Conservation (phyloP, 2,797 vertebrate species). For the Taenioides sp. region DNA sequence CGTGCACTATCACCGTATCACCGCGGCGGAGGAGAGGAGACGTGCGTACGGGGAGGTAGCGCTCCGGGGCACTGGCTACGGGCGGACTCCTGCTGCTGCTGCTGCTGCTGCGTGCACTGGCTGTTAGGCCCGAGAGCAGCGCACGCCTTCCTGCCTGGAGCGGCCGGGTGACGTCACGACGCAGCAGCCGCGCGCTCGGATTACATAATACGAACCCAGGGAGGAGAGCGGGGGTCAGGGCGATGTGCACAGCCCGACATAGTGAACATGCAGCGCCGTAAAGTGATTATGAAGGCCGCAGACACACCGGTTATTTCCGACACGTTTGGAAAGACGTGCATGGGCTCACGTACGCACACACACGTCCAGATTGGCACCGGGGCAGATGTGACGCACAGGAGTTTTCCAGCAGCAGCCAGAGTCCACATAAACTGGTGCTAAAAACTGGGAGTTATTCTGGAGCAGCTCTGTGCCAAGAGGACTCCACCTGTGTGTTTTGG, state of each 20-base stretch:
- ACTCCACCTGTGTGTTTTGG: too few relatives aligned
- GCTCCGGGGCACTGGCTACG: background rate
- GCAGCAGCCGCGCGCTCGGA: conserved; percentile 11
- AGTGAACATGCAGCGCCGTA: conserved; percentile 1
- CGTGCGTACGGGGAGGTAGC: background rate
- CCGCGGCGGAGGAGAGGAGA: conserved; percentile 2
- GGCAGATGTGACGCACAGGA: conserved; percentile 12
- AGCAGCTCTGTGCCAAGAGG: background rate
- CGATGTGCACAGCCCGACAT: background rate
- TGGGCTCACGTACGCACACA: conserved; percentile 44
- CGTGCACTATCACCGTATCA: conserved; percentile 35
- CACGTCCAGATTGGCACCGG: background rate
- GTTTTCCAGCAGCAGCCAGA: conserved; percentile 19
- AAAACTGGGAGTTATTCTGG: background rate
- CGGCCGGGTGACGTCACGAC: conserved; percentile 57
- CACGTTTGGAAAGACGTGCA: conserved; percentile 24
- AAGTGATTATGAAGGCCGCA: background rate
- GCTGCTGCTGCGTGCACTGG: conserved; percentile 8
- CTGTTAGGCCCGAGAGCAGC: conserved; percentile 33
- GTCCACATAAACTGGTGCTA: conserved; percentile 21
- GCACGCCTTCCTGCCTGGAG: conserved; percentile 39
- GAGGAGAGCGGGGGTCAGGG: background rate
- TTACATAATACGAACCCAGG: conserved; percentile 47
- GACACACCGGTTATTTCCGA: conserved; percentile 1
- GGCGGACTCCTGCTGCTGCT: background rate